Evolutionary conservation across 1,140 invertebrate species (phyloP), one percentile per base, ranked within the genome.

Genomic region (Lanistes nyassanus): DNA sequence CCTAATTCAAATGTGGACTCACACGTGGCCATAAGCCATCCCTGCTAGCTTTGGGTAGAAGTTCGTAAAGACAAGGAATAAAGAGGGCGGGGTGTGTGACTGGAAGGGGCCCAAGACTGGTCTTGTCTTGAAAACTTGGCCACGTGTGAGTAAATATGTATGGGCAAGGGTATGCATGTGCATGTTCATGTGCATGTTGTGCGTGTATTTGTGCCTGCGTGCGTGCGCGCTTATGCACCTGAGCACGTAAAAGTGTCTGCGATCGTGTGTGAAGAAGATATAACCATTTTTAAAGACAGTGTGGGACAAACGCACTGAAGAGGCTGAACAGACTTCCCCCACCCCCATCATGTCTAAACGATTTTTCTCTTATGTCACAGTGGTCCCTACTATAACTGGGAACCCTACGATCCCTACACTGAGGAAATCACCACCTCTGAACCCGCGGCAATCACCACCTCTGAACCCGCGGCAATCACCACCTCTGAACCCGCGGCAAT

Each of bases 131-230:
- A 53, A 13, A 53, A 53, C 23, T 53, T 13, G 23, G n/a, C n/a
- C n/a, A n/a, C n/a, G n/a, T n/a, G n/a, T n/a, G n/a, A n/a, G n/a
- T n/a, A n/a, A n/a, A n/a, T n/a, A 23, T 53, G 51, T 53, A 23
- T 53, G 51, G 13, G 37, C 34, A 7, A 36, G 64, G 34, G 64
- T 21, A 39, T 67, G 36, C 37, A 36, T 31, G 53, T 55, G 53
- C n/a, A 23, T 64, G 13, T 64, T 5, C 37, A 7, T 64, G 60
- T 64, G 60, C 37, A 36, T 55, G 13, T 55, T 62, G 58, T 69
- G 67, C 55, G 67, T 53, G 23, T 29, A 51, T 68, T 4, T 26
- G 65, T 68, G 36, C 37, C 37, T 34, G 34, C 34, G 64, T 66
- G 64, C 39, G 4, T 47, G 66, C 51, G 66, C 2, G 39, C 51